These are phyloP conservation scores for Saccostrea echinata DNA, from an alignment of 1,140 invertebrate genomes.

Conservation along the genomic window DNA sequence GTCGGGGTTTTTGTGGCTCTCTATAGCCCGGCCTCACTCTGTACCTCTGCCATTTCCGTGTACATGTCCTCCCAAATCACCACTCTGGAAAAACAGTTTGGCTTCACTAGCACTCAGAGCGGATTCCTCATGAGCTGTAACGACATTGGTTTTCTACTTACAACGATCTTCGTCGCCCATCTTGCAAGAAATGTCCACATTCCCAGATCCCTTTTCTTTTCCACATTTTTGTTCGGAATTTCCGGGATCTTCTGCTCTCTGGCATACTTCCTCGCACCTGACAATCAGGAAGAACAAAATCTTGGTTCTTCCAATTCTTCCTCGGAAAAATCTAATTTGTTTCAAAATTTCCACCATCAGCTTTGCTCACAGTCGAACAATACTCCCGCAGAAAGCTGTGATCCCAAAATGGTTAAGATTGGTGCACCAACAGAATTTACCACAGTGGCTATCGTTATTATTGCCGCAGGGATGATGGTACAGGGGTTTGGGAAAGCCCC, in stretches of 20 bases:
- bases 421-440: conserved; percentile 60
- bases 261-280: conserved; percentile 63
- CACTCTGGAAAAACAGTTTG: conserved; percentile 72
- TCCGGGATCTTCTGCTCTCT: conserved; percentile 72
- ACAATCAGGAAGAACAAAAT: background rate
- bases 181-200: conserved; percentile 68
- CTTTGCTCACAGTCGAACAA: background rate
- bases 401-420: conserved; percentile 17
- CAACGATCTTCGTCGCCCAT: conserved; percentile 69
- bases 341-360: background rate
- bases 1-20: conserved; percentile 62
- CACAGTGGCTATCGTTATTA: conserved; percentile 56
- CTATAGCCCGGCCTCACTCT: conserved; percentile 64
- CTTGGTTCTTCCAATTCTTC: background rate
- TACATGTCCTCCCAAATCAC: conserved; percentile 68
- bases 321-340: background rate
- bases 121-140: conserved; percentile 74
- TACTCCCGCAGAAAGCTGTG: background rate
- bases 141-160: conserved; percentile 72
- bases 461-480: conserved; percentile 68
- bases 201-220: conserved; percentile 68
- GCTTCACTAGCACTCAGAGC: conserved; percentile 70
- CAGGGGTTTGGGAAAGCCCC: conserved; percentile 73
- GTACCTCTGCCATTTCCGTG: conserved; percentile 65
- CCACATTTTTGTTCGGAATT: conserved; percentile 68